Evolutionary conservation across 1,140 invertebrate genomes (phyloP).

Genomic region (Dendroctonus valens): DNA sequence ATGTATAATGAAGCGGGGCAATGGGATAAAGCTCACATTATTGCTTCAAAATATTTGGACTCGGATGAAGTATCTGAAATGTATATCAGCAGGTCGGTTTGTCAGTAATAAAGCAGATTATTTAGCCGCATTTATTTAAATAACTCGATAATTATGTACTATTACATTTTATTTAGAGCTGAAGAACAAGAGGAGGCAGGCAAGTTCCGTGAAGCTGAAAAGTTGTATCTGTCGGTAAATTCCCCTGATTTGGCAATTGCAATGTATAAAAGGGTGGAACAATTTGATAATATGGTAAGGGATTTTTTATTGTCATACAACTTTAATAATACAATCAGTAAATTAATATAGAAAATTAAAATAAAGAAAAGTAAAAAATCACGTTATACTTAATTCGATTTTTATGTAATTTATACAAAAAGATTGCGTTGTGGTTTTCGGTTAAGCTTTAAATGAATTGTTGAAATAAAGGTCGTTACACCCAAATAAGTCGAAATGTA

Average conservation of each 20-base stretch:
- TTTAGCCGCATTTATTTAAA: neutral
- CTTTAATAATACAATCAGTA: neutral
- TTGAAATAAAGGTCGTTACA: too few relatives aligned
- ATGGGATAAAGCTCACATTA: slow-evolving; percentile 80
- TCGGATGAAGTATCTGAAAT: slow-evolving; percentile 75
- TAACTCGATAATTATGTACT: neutral
- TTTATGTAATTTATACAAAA: neutral
- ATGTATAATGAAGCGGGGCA: slow-evolving; percentile 77
- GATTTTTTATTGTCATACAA: neutral
- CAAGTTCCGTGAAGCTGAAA: slow-evolving; percentile 88
- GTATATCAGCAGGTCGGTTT: slow-evolving; percentile 52
- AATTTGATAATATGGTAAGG: slow-evolving; percentile 65
- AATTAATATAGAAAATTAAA: too few relatives aligned
- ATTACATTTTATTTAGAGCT: slow-evolving; percentile 59
- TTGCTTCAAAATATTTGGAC: slow-evolving; percentile 74
- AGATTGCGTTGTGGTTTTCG: too few relatives aligned
- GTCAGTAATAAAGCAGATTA: neutral
- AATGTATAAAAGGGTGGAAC: slow-evolving; percentile 88
- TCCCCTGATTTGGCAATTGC: slow-evolving; percentile 90
- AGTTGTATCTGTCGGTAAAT: slow-evolving; percentile 84
- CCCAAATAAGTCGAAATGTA: neutral
- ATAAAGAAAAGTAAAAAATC: too few relatives aligned
- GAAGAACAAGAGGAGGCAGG: slow-evolving; percentile 66
- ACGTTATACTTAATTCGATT: neutral
- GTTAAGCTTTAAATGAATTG: too few relatives aligned